phyloP scores from a whole-genome alignment of 2,797 vertebrate genomes.

The Loriculus beryllinus region DNA sequence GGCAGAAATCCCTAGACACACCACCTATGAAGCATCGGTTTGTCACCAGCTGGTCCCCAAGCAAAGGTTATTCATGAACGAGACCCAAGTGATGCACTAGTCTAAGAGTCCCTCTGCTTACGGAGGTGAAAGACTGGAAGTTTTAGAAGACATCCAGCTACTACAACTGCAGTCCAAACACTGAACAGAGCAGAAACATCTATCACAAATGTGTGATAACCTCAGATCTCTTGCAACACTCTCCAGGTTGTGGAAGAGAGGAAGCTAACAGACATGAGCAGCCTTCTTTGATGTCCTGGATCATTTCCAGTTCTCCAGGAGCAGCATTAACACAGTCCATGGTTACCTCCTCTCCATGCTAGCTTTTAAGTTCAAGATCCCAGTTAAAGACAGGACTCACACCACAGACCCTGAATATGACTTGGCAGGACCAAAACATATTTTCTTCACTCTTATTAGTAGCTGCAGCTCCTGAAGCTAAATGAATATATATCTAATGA shows the following conservation, averaged over 20 bases:
- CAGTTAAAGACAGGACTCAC: neutral
- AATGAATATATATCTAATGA: neutral
- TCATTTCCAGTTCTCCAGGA: neutral
- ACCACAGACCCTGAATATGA: neutral
- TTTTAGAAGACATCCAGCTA: neutral
- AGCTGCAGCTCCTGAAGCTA: neutral
- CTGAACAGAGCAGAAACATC: neutral
- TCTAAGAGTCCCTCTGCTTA: neutral
- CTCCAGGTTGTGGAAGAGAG: neutral
- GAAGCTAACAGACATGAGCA: neutral
- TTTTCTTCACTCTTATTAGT: neutral
- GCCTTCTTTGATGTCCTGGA: neutral
- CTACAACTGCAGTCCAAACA: accelerated
- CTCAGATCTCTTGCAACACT: neutral
- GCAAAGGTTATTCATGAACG: neutral
- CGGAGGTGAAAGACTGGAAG: neutral
- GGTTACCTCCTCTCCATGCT: neutral
- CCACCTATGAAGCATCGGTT: accelerated
- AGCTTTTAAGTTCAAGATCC: neutral
- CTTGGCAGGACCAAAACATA: neutral
- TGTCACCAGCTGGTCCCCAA: neutral
- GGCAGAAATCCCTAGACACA: neutral
- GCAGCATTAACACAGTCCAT: accelerated
- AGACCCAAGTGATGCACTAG: neutral
- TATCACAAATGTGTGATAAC: neutral